A percentile compares a stretch with the other conserved stretches of the same genome.
Evolutionary conservation across 2,888 invertebrate species (phyloP).

Genomic region (Ophioninae sp.): DNA sequence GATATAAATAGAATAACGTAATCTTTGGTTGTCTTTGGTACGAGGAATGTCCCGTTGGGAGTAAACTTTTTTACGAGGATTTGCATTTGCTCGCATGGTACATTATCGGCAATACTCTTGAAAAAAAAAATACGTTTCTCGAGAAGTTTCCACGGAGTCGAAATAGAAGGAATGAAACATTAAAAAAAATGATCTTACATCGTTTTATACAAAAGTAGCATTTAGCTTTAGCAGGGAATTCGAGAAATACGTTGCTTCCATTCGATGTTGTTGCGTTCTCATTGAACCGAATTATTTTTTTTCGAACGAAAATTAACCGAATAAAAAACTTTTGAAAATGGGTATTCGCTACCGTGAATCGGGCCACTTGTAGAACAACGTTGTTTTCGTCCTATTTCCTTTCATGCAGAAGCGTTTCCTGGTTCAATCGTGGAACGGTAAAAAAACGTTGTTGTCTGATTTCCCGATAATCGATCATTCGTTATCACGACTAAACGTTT

Average conservation of each 20-base stretch:
- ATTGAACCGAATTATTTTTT: not conserved
- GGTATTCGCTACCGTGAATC: not conserved
- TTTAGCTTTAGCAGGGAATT: not conserved
- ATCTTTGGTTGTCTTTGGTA: slow-evolving; percentile 53
- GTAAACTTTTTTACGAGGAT: slow-evolving; percentile 22
- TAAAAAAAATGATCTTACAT: not conserved
- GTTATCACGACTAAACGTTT: no score
- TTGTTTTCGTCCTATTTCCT: not conserved
- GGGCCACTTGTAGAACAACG: not conserved
- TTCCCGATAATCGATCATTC: not conserved
- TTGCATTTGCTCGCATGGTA: slow-evolving; percentile 12
- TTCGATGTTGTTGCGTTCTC: not conserved
- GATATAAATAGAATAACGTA: slow-evolving; percentile 40
- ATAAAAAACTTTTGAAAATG: not conserved
- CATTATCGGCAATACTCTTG: slow-evolving; percentile 49
- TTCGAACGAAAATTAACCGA: not conserved
- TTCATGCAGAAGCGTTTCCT: not conserved
- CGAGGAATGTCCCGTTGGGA: slow-evolving; percentile 47
- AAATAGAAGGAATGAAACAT: not conserved
- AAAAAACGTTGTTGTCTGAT: slow-evolving; percentile 44
- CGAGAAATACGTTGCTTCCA: not conserved
- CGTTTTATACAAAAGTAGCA: not conserved
- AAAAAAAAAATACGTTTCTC: slow-evolving; percentile 53
- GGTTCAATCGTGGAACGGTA: slow-evolving; percentile 12
- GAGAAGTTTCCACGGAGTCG: not conserved